phyloP scores from a whole-genome alignment of 2,113 vertebrate species.

The Elaphurus davidianus region DNA sequence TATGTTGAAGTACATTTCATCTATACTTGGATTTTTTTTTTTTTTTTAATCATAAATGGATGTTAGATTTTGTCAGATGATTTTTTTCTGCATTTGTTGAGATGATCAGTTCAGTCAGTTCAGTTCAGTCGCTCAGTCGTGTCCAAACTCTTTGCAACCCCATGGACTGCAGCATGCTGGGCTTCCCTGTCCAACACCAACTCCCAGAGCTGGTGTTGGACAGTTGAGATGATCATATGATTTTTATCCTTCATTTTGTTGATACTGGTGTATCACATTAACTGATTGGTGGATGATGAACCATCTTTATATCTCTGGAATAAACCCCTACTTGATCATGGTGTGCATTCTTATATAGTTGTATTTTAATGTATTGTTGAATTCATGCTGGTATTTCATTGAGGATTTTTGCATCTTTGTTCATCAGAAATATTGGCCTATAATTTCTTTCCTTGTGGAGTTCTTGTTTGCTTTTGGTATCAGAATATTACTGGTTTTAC shows the following conservation, averaged over 20 bases:
- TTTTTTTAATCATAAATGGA: neutral
- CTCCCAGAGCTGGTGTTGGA: neutral
- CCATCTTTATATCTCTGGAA: neutral
- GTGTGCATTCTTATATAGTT: neutral
- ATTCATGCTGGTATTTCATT: neutral
- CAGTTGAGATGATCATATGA: neutral
- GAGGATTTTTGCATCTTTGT: neutral
- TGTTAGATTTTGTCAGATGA: neutral
- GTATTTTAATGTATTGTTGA: neutral
- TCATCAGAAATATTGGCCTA: neutral
- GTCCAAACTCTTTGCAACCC: neutral
- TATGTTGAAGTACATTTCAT: neutral
- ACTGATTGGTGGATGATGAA: neutral
- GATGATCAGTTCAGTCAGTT: neutral
- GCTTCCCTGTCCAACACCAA: neutral
- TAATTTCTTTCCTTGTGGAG: neutral
- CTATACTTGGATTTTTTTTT: neutral
- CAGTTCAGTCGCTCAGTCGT: neutral
- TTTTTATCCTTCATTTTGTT: neutral
- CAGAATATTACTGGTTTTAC: neutral
- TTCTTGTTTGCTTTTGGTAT: neutral
- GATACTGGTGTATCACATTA: neutral
- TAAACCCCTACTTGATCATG: neutral
- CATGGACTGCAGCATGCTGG: neutral
- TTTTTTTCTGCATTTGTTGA: neutral